These are phyloP conservation scores for Orius insidiosus DNA, from an alignment of 1,140 invertebrate species.

Conservation along the genomic window DNA sequence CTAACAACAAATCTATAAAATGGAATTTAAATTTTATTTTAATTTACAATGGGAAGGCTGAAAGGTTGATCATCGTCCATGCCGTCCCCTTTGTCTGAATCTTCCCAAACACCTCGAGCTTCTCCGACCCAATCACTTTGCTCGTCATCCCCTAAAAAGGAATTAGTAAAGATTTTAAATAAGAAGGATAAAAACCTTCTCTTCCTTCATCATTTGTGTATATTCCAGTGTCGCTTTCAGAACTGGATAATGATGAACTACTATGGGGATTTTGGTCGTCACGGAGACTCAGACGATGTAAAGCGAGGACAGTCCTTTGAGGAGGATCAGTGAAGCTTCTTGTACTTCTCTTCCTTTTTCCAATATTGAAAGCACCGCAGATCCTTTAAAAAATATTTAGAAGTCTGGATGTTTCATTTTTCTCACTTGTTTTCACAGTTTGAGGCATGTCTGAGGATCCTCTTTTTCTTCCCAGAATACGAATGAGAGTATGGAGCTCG, in stretches of 20 bases:
- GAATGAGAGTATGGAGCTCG: constrained; percentile 26
- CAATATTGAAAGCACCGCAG: constrained; percentile 13
- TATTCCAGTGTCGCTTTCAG: constrained; percentile 41
- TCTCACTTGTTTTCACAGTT: constrained; percentile 34
- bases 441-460: constrained; percentile 19
- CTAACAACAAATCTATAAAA: background rate
- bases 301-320: constrained; percentile 15
- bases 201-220: constrained; percentile 47
- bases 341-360: constrained; percentile 19
- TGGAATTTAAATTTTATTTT: too few species aligned
- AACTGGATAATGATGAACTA: constrained; percentile 41
- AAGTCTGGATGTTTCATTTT: too few species aligned
- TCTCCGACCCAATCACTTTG: constrained; percentile 77
- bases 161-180: too few species aligned
- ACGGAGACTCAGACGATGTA: constrained; percentile 17
- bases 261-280: constrained; percentile 21
- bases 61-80: constrained; percentile 22
- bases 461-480: constrained; percentile 20
- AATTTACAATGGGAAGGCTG: background rate
- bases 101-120: constrained; percentile 17
- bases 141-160: constrained; percentile 71
- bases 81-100: constrained; percentile 26
- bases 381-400: too few species aligned
- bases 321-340: constrained; percentile 13
- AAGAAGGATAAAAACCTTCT: constrained; percentile 44